Base-by-base conservation (phyloP, 2,113 vertebrate genomes). In the Seriola aureovittata region DNA sequence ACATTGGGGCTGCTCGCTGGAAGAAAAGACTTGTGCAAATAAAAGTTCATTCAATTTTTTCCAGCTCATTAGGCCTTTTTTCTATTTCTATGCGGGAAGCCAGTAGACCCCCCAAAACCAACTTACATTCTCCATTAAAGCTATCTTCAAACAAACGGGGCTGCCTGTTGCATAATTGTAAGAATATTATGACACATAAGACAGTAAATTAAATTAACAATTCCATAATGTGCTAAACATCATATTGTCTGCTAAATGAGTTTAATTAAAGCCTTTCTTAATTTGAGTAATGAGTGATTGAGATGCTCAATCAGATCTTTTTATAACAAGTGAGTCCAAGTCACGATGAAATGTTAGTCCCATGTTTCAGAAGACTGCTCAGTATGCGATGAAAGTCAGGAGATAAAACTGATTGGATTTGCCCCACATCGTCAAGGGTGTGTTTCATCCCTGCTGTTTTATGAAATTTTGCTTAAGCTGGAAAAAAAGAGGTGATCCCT, bases 31-130 rank as follows among this genome's bases (percentile, higher is more conserved):
- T 73, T 71, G 78, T 82, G 73, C 78, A 91, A 90, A 93, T 91
- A 89, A 83, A 89, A 89, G 89, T 93, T 91, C 71, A 89, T 92
- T 93, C 80, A 69, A 72, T 93, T 88, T 85, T 88, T 91, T 90
- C 91, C 86, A 79, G 77, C 86, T 92, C 87, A 80, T 90, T 93
- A 89, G 78, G 9, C 77, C 71, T 75, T 87, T 84, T 83, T 78
- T 71, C 62, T 80, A 36, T 83, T 55, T 76, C 73, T 36, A 9
- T 58, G 75, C 38, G 21, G 82, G 91, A 90, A 74, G 86, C 71
- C 78, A 62, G 21, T 32, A 19, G 55, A 76, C 75, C 69, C 29
- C 5, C 52, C 14, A 52, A 76, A 77, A 60, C 48, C 54, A 68
- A 85, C 60, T 65, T 34, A 55, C 42, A 46, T 44, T 64, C 72